A percentile compares a stretch with the other conserved stretches of the same genome.
Evolutionary conservation across 1,140 invertebrate species (phyloP).

Genomic region (Philotrypesis tridentata): DNA sequence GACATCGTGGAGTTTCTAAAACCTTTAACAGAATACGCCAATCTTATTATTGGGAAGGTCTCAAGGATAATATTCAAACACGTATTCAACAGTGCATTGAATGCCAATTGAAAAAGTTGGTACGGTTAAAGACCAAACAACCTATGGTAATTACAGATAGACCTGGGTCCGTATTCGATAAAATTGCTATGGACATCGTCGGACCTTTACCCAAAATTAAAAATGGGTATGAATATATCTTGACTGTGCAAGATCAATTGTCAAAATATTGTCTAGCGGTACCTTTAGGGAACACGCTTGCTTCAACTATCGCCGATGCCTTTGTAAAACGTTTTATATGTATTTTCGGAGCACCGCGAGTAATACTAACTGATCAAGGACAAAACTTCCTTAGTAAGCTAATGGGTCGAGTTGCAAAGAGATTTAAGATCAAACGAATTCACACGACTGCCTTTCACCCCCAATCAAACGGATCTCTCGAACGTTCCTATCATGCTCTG

Average conservation of each 20-base stretch:
- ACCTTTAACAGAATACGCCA: not conserved
- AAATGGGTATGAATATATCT: not conserved
- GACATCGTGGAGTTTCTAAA: not conserved
- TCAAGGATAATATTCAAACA: conserved; percentile 1
- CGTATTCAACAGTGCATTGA: conserved; percentile 16
- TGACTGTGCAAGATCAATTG: conserved; percentile 32
- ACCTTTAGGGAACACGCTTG: not conserved
- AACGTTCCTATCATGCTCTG: conserved; percentile 63
- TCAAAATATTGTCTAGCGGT: conserved; percentile 46
- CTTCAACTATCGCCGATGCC: not conserved
- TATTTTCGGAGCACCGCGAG: conserved; percentile 27
- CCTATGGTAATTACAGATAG: conserved; percentile 12
- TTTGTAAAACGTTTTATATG: conserved; percentile 39
- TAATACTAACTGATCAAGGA: conserved; percentile 7
- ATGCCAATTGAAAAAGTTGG: conserved; percentile 36
- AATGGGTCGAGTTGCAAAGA: not conserved
- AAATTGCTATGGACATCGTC: not conserved
- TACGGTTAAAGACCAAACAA: not conserved
- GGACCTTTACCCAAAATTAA: not conserved
- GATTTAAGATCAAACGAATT: conserved; percentile 3
- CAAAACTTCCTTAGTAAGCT: not conserved
- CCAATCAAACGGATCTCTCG: conserved; percentile 62
- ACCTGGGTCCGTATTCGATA: not conserved
- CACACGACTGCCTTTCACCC: conserved; percentile 37
- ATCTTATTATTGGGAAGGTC: not conserved